Evolutionary conservation across 2,797 vertebrate species (phyloP), one percentile per base, ranked within the genome.

Genomic region (Hydrophis major): DNA sequence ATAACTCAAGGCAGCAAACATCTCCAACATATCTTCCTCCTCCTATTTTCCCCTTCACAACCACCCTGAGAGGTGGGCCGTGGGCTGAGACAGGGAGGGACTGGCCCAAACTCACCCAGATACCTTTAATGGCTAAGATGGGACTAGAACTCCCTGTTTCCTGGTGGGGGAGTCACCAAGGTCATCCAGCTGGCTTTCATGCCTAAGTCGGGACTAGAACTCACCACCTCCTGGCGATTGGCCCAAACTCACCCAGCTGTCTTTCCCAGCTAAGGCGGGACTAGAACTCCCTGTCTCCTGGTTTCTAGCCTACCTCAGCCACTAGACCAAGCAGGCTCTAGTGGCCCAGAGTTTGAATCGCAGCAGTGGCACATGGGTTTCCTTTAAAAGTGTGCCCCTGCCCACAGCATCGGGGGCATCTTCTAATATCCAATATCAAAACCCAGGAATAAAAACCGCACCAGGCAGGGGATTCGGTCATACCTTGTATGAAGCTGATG

Each of bases 401-500:
- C 4, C 37, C 7, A 18, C 37, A 78, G 37, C 74, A 20, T 37
- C 3, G 0, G 14, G 8, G 69, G 32, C 32, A 4, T 7, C 32
- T 78, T 8, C 3, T 22, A 42, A 42, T 4, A 47, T 83, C 74
- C 8, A 83, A 1, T 2, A 47, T 25, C 37, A 25, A 47, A 83
- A 25, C 4, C 1, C 22, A 5, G 10, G 25, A 25, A 25, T 25
- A 12, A 25, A 47, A 78, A 11, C 3, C 1, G 74, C 37, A 7
- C 74, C 74, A 22, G 8, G 13, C 3, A 18, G 0, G 11, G 56
- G 25, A 0, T 11, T 32, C 11, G 0, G 22, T 2, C 4, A 22
- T 95, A 98, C 98, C 97, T 97, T 97, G 94, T 88, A 97, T 89
- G 90, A 96, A 95, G 13, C 94, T 96, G 97, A 99, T 97, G 91